phyloP scores from a whole-genome alignment of 2,797 vertebrate genomes.

The Propithecus deckenii region DNA sequence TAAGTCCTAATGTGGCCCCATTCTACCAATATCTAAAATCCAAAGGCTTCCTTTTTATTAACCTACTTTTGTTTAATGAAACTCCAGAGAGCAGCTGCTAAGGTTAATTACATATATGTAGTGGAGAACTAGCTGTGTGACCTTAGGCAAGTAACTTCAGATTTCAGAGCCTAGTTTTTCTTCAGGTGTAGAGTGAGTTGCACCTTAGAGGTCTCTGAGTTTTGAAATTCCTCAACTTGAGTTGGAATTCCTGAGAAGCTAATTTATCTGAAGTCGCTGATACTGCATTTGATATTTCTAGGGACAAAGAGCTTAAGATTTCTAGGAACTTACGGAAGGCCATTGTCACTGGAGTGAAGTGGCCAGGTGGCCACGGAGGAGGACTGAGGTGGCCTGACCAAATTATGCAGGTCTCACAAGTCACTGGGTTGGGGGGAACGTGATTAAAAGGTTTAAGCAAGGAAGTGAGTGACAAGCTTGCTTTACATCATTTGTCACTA shows the following conservation, averaged over 20 bases:
- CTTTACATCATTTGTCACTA: not conserved
- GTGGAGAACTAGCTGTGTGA: not conserved
- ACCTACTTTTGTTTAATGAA: conserved; percentile 70
- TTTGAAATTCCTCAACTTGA: conserved; percentile 29
- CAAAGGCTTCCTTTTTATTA: conserved; percentile 69
- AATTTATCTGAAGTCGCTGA: not conserved
- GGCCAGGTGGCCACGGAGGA: not conserved
- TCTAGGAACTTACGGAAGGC: not conserved
- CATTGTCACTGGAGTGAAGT: not conserved
- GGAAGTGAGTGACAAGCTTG: not conserved
- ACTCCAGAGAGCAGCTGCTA: conserved; percentile 62
- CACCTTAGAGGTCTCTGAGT: not conserved
- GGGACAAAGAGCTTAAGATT: not conserved
- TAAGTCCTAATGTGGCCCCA: conserved; percentile 35
- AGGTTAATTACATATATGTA: conserved; percentile 21
- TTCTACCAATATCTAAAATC: conserved; percentile 65
- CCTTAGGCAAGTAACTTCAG: conserved; percentile 12
- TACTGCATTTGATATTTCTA: not conserved
- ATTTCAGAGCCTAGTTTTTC: not conserved
- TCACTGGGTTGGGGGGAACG: not conserved
- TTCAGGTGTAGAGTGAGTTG: not conserved
- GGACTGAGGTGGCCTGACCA: not conserved
- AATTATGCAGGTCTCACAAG: not conserved
- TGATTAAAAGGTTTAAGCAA: not conserved
- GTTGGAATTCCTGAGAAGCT: not conserved